Base-by-base conservation (phyloP, 2,113 vertebrate genomes). In the Vulpes vulpes region DNA sequence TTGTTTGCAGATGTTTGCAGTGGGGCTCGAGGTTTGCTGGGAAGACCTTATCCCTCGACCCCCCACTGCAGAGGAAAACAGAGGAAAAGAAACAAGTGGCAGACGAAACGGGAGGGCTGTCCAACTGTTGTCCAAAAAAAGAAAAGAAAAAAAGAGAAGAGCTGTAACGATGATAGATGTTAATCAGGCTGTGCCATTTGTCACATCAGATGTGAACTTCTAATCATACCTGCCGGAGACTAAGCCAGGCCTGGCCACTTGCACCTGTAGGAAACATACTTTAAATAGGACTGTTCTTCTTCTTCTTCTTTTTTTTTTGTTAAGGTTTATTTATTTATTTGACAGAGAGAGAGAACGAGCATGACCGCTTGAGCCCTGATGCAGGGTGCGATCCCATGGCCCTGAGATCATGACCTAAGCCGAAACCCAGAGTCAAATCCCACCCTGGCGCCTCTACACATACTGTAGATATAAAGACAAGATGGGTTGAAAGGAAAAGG, bases 41-140 rank as follows among this genome's bases (percentile, higher is more conserved):
- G 5, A 2, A 84, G 87, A 94, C 60, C 22, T 92, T 51, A 89
- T 0, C 38, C 38, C 38, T 43, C 38, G 38, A 5, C 5, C 73
- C 92, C 38, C 38, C 38, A 43, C 38, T 43, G 7, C 84, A 98
- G 85, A 93, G 98, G 64, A 96, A 96, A 91, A 98, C 90, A 97
- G 98, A 98, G 91, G 96, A 27, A 57, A 17, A 38, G 10, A 51
- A 22, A 32, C 0, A 1, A 51, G 64, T 55, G 16, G 6, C 22
- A 38, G 83, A 8, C 17, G 43, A 30, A 27, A 8, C 3, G 23
- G 38, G n/a, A 51, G 8, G 11, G 35, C 55, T 5, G 8, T 49
- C 49, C 38, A 43, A 43, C 38, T 43, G 38, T 43, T 43, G 38
- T 43, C 38, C 38, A 43, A 43, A 43, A 43, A 43, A 43, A 43